Conservation (phyloP, 2,797 vertebrate species). For the Neomorphus geoffroyi region DNA sequence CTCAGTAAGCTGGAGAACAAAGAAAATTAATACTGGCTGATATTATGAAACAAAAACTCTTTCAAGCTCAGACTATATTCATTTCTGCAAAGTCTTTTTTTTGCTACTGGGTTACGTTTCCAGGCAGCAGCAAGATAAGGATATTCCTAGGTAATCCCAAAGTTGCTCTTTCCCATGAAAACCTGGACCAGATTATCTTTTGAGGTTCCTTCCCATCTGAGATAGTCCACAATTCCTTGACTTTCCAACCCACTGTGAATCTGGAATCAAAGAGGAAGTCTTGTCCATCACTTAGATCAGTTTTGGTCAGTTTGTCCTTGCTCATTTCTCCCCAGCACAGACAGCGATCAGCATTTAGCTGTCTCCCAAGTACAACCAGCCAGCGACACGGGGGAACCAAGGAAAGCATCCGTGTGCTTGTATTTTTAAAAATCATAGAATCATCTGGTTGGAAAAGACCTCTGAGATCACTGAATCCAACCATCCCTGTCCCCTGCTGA, state of each 20-base stretch:
- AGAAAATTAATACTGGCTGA: background rate
- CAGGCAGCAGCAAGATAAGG: background rate
- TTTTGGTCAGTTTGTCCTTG: background rate
- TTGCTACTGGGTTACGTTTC: background rate
- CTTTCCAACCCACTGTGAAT: background rate
- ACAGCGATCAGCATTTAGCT: background rate
- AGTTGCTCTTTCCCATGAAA: background rate
- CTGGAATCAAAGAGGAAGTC: background rate
- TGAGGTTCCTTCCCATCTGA: background rate
- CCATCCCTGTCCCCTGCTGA: too few species aligned
- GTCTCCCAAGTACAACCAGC: too few species aligned
- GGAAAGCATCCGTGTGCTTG: too few species aligned
- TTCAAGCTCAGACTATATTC: background rate
- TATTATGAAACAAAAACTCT: background rate
- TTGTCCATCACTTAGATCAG: too few species aligned
- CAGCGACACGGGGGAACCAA: background rate
- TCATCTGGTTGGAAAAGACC: too few species aligned
- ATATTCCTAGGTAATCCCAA: rapidly evolving
- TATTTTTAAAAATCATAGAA: too few species aligned
- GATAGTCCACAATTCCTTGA: background rate
- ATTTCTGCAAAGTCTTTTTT: background rate
- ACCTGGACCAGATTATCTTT: background rate
- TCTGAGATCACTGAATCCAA: too few species aligned
- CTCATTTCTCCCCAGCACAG: background rate
- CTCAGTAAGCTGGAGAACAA: background rate